Evolutionary conservation across 2,888 invertebrate species (phyloP).

Genomic region (Chymomyza fuscimana): DNA sequence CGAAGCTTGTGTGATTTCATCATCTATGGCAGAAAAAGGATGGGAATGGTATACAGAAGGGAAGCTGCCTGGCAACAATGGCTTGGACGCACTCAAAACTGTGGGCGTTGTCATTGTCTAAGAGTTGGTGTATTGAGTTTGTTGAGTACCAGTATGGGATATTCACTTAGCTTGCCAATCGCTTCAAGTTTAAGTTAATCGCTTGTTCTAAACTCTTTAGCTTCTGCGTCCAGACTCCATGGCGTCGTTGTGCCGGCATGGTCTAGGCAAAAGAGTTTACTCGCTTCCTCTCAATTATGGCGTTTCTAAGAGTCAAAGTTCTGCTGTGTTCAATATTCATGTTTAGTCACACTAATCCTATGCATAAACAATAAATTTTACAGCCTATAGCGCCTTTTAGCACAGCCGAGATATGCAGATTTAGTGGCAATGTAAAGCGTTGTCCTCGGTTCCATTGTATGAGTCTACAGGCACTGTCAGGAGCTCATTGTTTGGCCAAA

Average conservation of each 20-base stretch:
- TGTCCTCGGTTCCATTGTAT: conserved; percentile 25
- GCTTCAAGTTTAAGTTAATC: conserved; percentile 40
- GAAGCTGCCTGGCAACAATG: conserved; percentile 29
- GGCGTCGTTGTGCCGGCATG: conserved; percentile 27
- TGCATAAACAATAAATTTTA: conserved; percentile 61
- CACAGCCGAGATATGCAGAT: conserved; percentile 43
- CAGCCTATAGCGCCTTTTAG: conserved; percentile 24
- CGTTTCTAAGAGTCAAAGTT: background rate
- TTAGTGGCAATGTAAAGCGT: conserved; percentile 21
- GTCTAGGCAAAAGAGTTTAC: background rate
- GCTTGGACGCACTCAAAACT: background rate
- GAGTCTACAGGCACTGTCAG: conserved; percentile 18
- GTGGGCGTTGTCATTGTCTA: background rate
- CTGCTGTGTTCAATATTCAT: conserved; percentile 28
- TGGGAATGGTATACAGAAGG: background rate
- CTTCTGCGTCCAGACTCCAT: conserved; percentile 19
- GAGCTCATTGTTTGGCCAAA: conserved; percentile 63
- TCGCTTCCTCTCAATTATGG: background rate
- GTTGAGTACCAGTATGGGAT: background rate
- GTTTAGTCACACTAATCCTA: conserved; percentile 65
- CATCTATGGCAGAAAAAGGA: conserved; percentile 21
- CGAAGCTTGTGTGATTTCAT: conserved; percentile 48
- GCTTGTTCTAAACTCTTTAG: conserved; percentile 21
- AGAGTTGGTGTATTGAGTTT: background rate
- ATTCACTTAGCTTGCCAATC: conserved; percentile 17